A percentile compares a stretch with the other conserved stretches of the same genome.
Conservation (phyloP, 2,113 vertebrate species). For the Siniperca chuatsi region DNA sequence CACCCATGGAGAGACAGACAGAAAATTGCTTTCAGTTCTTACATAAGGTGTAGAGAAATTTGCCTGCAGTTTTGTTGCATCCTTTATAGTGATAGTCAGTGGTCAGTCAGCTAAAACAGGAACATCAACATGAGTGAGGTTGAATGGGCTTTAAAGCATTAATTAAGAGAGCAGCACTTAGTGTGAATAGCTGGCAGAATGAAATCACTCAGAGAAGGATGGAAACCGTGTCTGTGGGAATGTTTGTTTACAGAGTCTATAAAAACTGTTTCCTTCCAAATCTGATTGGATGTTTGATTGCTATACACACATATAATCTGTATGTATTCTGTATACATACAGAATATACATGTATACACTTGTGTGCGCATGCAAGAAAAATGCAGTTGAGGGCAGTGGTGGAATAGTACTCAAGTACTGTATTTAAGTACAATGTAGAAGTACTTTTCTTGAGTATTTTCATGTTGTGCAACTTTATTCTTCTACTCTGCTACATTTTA, state of each 20-base stretch:
- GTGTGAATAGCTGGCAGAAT: constrained; percentile 42
- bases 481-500: not conserved
- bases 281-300: not conserved
- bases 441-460: not conserved
- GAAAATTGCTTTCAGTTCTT: constrained; percentile 45
- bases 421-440: not conserved
- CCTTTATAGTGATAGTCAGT: not conserved
- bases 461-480: not conserved
- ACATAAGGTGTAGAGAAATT: constrained; percentile 32
- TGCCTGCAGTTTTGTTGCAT: constrained; percentile 17
- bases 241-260: not conserved
- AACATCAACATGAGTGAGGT: constrained; percentile 30
- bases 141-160: constrained; percentile 52
- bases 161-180: constrained; percentile 51
- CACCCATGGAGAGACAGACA: constrained; percentile 26
- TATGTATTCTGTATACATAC: not conserved
- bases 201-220: constrained; percentile 27
- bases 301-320: no score
- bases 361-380: not conserved
- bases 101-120: constrained; percentile 39
- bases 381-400: not conserved
- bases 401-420: not conserved
- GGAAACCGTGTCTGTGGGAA: constrained; percentile 6
- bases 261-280: not conserved
- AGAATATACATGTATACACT: not conserved